A percentile compares a stretch with the other conserved stretches of the same genome.
Conservation (phyloP, 2,888 invertebrate species). For the Adela reaumurella region DNA sequence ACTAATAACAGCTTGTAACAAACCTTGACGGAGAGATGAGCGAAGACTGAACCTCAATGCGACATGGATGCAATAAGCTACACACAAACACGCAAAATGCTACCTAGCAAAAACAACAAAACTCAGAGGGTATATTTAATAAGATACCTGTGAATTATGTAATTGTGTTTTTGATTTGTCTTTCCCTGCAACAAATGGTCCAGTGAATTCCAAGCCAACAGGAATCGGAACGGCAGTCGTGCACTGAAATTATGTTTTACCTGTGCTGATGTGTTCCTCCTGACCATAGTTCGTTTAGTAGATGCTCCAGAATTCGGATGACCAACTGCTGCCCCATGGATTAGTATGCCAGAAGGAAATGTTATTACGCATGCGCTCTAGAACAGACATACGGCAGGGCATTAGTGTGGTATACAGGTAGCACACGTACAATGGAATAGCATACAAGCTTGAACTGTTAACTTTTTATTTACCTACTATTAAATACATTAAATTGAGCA, state of each 20-base stretch:
- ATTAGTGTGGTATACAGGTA: slow-evolving; percentile 33
- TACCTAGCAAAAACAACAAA: no score
- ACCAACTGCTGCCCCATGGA: slow-evolving; percentile 25
- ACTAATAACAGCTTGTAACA: no score
- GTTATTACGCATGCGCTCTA: slow-evolving; percentile 58
- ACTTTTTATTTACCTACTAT: no score
- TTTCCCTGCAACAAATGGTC: neutral
- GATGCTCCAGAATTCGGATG: neutral
- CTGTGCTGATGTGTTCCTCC: neutral
- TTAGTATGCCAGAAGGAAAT: slow-evolving; percentile 58
- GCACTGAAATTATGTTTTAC: neutral
- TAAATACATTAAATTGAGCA: slow-evolving; percentile 5
- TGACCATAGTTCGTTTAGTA: neutral
- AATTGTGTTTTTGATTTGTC: neutral
- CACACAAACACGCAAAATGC: no score
- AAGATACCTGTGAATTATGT: neutral
- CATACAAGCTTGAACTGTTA: neutral
- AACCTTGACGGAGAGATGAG: no score
- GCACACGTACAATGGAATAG: slow-evolving; percentile 9
- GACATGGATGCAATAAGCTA: no score
- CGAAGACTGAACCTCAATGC: no score
- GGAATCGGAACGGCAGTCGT: neutral
- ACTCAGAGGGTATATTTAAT: neutral
- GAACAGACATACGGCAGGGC: slow-evolving; percentile 51
- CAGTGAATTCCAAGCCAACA: neutral